Percentiles rank a stretch among this genome's conserved stretches.
phyloP scores from a whole-genome alignment of 2,888 invertebrate genomes.

The Hesperia comma region DNA sequence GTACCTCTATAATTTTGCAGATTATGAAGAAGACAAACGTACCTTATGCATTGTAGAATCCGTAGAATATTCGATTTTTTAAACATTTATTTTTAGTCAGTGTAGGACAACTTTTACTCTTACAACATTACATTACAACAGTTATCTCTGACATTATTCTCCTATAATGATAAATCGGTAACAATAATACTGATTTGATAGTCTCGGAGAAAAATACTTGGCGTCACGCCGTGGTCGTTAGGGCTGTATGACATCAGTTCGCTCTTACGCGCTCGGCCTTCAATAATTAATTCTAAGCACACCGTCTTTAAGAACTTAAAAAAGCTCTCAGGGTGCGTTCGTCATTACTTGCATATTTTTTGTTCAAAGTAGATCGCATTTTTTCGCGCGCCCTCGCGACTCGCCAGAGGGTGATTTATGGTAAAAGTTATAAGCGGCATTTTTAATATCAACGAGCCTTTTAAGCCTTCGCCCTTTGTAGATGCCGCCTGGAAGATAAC shows the following conservation, averaged over 20 bases:
- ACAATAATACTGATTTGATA: neutral
- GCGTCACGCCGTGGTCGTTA: conserved; percentile 27
- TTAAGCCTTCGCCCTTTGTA: conserved; percentile 70
- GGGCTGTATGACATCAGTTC: conserved; percentile 49
- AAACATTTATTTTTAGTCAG: too few relatives aligned
- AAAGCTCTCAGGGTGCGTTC: conserved; percentile 78
- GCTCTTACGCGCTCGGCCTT: conserved; percentile 49
- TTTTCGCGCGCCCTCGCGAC: conserved; percentile 76
- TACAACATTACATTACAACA: too few relatives aligned
- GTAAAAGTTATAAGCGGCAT: conserved; percentile 77
- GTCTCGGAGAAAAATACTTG: conserved; percentile 3
- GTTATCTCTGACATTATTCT: neutral
- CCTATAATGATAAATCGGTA: neutral
- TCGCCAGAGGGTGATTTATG: conserved; percentile 81
- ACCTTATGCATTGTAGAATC: too few relatives aligned
- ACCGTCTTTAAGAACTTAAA: conserved; percentile 67
- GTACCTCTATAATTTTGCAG: too few relatives aligned
- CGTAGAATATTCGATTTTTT: too few relatives aligned
- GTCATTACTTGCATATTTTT: conserved; percentile 83
- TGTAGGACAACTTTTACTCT: too few relatives aligned
- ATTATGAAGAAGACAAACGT: too few relatives aligned
- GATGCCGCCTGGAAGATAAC: conserved; percentile 80
- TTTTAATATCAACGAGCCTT: conserved; percentile 82
- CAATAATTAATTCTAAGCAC: conserved; percentile 78
- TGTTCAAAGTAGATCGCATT: conserved; percentile 70